These are phyloP conservation scores for Phyllotreta striolata DNA, from an alignment of 2,888 invertebrate genomes.

Conservation along the genomic window DNA sequence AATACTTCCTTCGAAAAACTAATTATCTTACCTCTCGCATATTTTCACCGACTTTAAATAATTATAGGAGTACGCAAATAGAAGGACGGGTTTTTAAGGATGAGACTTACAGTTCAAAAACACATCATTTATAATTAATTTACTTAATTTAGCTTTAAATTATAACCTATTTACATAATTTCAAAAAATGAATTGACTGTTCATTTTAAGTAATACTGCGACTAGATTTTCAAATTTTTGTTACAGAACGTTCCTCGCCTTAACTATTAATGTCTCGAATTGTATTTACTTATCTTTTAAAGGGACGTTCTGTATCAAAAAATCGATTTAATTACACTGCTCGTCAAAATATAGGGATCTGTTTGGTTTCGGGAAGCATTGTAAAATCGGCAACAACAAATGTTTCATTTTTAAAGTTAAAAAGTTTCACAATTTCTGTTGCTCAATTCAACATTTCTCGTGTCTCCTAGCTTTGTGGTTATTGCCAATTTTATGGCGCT, in stretches of 20 bases:
- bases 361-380: too few relatives aligned
- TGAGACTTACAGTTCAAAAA: constrained; percentile 60
- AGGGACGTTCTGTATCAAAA: constrained; percentile 50
- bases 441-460: too few relatives aligned
- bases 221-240: constrained; percentile 53
- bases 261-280: constrained; percentile 9
- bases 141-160: constrained; percentile 59
- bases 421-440: too few relatives aligned
- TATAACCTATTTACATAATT: constrained; percentile 60
- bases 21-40: too few relatives aligned
- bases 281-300: constrained; percentile 26
- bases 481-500: background rate
- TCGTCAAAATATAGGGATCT: too few relatives aligned
- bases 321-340: constrained; percentile 52
- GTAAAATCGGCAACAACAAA: too few relatives aligned
- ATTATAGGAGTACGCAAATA: background rate
- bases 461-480: background rate
- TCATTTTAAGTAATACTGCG: constrained; percentile 56
- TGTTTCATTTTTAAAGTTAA: too few relatives aligned
- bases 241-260: constrained; percentile 35
- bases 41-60: too few relatives aligned
- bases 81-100: constrained; percentile 29
- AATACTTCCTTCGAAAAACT: too few relatives aligned
- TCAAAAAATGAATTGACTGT: constrained; percentile 60
- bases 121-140: constrained; percentile 56